These are phyloP conservation scores for Tachystola acroxantha DNA, from an alignment of 2,888 invertebrate species.

Conservation along the genomic window DNA sequence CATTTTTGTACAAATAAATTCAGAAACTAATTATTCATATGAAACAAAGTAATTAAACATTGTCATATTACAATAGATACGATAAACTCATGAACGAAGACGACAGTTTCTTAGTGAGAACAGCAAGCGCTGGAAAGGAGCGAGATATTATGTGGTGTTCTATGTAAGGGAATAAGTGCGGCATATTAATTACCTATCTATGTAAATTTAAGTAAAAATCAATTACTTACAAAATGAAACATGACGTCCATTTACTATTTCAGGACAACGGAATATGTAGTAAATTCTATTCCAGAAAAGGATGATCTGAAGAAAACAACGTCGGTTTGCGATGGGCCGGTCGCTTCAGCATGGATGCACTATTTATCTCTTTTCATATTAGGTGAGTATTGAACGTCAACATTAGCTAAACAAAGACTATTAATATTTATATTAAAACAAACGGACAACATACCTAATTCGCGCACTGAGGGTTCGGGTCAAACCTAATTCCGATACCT, in stretches of 20 bases:
- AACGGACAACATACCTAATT: no score
- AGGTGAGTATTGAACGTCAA: constrained; percentile 25
- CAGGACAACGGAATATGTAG: constrained; percentile 15
- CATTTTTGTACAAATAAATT: constrained; percentile 1
- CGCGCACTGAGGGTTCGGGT: no score
- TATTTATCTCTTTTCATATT: constrained; percentile 27
- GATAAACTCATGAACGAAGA: constrained; percentile 51
- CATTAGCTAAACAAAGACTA: no score
- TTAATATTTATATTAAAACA: no score
- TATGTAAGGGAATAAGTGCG: constrained; percentile 33
- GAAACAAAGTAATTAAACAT: not conserved
- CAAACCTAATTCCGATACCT: no score
- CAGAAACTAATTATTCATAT: not conserved
- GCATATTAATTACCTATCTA: not conserved
- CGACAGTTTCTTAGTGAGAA: constrained; percentile 41
- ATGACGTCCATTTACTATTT: constrained; percentile 10
- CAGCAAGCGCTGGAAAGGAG: constrained; percentile 26
- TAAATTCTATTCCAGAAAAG: constrained; percentile 10
- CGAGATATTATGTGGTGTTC: constrained; percentile 26
- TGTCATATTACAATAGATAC: constrained; percentile 19
- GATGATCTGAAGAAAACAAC: constrained; percentile 17
- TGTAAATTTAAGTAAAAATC: no score
- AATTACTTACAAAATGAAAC: no score
- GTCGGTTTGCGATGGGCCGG: constrained; percentile 13
- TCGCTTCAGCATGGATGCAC: constrained; percentile 19